A percentile compares a stretch with the other conserved stretches of the same genome.
These are phyloP conservation scores for Eupristina koningsbergeri DNA, from an alignment of 1,140 invertebrate genomes.

Conservation along the genomic window DNA sequence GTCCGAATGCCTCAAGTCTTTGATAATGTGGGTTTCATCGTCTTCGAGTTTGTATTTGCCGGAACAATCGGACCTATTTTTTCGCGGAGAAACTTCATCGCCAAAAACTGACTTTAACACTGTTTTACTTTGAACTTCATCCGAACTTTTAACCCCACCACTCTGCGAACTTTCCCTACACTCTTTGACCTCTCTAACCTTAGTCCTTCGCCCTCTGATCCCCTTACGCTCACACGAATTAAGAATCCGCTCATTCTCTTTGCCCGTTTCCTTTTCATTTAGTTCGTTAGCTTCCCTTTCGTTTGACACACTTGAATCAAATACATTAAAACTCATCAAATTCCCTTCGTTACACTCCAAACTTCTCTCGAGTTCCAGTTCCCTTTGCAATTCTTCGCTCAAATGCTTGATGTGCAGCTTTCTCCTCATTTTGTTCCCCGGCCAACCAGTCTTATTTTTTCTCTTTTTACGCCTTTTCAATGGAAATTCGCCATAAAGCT, in stretches of 20 bases:
- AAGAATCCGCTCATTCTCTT: constrained; percentile 31
- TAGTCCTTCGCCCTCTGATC: constrained; percentile 10
- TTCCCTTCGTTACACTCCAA: constrained; percentile 35
- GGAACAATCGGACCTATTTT: constrained; percentile 1
- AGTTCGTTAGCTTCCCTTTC: constrained; percentile 40
- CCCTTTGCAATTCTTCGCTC: constrained; percentile 40
- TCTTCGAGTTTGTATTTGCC: constrained; percentile 22
- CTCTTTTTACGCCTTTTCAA: constrained; percentile 66
- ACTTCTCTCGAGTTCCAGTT: neutral
- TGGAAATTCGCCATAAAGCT: constrained; percentile 61
- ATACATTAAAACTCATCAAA: constrained; percentile 36
- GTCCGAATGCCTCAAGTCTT: constrained; percentile 7
- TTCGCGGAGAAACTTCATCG: constrained; percentile 11
- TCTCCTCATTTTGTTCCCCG: constrained; percentile 73
- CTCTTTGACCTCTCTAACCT: constrained; percentile 22
- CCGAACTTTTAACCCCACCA: neutral
- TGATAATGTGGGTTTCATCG: neutral
- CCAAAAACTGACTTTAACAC: constrained; percentile 27
- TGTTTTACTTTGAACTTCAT: neutral
- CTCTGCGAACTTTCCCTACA: constrained; percentile 16
- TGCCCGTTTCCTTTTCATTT: constrained; percentile 44
- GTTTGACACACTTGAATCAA: constrained; percentile 20
- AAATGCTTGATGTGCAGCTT: constrained; percentile 60
- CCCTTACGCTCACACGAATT: neutral
- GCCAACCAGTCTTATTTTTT: constrained; percentile 79